Evolutionary conservation across 2,797 vertebrate species (phyloP).

Genomic region (Dermochelys coriacea): DNA sequence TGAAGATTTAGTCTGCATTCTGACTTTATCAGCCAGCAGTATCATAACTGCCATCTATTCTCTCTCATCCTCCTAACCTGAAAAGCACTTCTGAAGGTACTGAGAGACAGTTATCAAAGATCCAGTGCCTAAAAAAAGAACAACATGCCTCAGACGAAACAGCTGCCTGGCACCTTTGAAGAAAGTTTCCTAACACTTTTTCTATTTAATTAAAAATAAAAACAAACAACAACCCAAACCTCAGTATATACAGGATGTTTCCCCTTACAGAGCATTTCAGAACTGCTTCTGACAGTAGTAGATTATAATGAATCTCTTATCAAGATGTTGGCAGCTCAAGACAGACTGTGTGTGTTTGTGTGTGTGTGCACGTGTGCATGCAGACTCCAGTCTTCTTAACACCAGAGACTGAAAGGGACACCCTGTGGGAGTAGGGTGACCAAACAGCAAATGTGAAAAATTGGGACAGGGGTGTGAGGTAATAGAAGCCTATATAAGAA

Average conservation of each 20-base stretch:
- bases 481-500: too few relatives aligned
- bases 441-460: too few relatives aligned
- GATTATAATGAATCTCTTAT: constrained; percentile 71
- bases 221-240: background rate
- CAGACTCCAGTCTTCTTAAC: constrained; percentile 65
- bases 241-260: constrained; percentile 51
- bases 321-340: constrained; percentile 58
- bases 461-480: too few relatives aligned
- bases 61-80: constrained; percentile 64
- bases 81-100: constrained; percentile 68
- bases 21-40: constrained; percentile 70
- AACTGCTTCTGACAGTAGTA: constrained; percentile 56
- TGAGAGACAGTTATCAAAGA: constrained; percentile 61
- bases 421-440: background rate
- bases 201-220: constrained; percentile 65
- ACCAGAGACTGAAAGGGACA: constrained; percentile 47
- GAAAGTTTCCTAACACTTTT: constrained; percentile 68
- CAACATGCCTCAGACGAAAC: constrained; percentile 56
- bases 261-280: constrained; percentile 48
- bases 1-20: constrained; percentile 70
- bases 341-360: constrained; percentile 50
- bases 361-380: background rate
- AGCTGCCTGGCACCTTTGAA: constrained; percentile 68
- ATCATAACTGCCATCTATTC: constrained; percentile 59
- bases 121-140: constrained; percentile 46